Percentiles rank a stretch among this genome's conserved stretches.
Conservation (phyloP, 37 sponge, comb jelly and placozoan genomes). For the Cladorhizidae sp. region DNA sequence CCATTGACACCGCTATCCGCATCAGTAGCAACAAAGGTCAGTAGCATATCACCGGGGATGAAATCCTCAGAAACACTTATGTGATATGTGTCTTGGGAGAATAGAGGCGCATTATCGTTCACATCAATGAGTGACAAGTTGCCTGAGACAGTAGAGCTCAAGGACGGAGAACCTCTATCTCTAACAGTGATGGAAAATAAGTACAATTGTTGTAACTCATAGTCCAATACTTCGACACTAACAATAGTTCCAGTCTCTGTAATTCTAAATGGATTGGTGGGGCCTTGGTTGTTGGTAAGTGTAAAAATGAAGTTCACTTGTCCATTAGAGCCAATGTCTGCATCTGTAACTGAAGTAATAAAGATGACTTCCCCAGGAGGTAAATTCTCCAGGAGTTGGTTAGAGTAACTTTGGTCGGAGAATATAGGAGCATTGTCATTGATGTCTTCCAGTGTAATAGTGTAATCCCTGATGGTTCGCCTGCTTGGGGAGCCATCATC, state of each 20-base stretch:
- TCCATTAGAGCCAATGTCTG: slow-evolving; percentile 46
- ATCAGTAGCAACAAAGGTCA: slow-evolving; percentile 28
- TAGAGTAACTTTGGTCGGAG: not conserved
- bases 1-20: slow-evolving; percentile 64
- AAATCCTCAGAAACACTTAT: slow-evolving; percentile 11
- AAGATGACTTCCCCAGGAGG: slow-evolving; percentile 10
- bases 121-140: slow-evolving; percentile 41
- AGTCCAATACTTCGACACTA: slow-evolving; percentile 26
- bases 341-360: slow-evolving; percentile 25
- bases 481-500: slow-evolving; percentile 34
- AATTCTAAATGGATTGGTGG: slow-evolving; percentile 22
- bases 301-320: slow-evolving; percentile 4
- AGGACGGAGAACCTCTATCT: slow-evolving; percentile 47
- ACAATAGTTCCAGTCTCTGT: slow-evolving; percentile 20
- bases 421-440: slow-evolving; percentile 68
- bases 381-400: slow-evolving; percentile 28
- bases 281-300: not conserved
- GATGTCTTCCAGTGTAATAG: slow-evolving; percentile 40
- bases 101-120: slow-evolving; percentile 77
- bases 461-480: not conserved
- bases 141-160: slow-evolving; percentile 11
- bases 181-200: slow-evolving; percentile 37
- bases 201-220: slow-evolving; percentile 17
- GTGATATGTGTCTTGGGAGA: slow-evolving; percentile 9
- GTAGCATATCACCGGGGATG: not conserved